These are phyloP conservation scores for Halictus ligatus DNA, from an alignment of 2,888 invertebrate species.

Conservation along the genomic window DNA sequence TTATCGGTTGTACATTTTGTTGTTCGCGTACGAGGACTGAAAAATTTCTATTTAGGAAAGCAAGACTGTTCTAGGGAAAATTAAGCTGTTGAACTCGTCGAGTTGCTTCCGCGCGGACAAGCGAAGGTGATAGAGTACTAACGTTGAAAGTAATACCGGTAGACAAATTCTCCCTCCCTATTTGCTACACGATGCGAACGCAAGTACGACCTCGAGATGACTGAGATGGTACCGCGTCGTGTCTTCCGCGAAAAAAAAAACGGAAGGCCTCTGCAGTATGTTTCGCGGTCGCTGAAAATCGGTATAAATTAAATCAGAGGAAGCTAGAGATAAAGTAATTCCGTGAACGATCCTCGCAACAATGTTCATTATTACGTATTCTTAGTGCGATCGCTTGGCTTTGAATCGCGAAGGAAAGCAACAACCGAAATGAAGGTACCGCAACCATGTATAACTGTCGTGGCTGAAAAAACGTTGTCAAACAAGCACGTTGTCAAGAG, in stretches of 20 bases:
- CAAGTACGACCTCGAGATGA: background rate
- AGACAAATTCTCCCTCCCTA: constrained; percentile 4
- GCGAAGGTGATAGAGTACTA: background rate
- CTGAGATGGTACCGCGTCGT: background rate
- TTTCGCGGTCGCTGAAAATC: constrained; percentile 17
- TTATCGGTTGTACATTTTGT: constrained; percentile 39
- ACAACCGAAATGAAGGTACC: background rate
- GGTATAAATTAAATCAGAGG: background rate
- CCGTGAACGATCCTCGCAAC: background rate
- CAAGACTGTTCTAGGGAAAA: constrained; percentile 39
- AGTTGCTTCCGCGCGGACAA: background rate
- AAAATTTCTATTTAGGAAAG: constrained; percentile 38
- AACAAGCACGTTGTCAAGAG: background rate
- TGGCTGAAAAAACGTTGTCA: background rate
- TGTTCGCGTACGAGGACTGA: constrained; percentile 18
- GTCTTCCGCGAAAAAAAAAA: background rate
- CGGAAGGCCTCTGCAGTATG: background rate
- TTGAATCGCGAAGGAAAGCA: background rate
- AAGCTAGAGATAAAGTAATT: constrained; percentile 20
- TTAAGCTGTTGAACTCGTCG: constrained; percentile 15
- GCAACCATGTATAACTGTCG: background rate
- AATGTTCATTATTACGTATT: background rate
- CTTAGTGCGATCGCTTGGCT: background rate
- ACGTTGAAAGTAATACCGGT: constrained; percentile 12
- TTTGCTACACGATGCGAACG: background rate